A percentile compares a stretch with the other conserved stretches of the same genome.
Conservation (phyloP, 2,888 invertebrate genomes). For the Heteromurus nitidus region DNA sequence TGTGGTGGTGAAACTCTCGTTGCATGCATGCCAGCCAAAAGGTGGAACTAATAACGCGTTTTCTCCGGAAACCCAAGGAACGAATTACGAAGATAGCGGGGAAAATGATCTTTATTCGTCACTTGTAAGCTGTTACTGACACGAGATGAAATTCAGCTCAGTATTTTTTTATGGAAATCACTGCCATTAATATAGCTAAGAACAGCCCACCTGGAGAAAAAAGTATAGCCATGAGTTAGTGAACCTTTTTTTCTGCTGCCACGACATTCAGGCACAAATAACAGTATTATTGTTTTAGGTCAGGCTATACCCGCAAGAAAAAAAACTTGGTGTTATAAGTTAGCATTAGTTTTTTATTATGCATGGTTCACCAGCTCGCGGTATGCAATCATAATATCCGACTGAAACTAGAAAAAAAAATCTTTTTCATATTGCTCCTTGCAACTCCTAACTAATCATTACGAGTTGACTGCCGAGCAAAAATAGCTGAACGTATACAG, state of each 20-base stretch:
- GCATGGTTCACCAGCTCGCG: background rate
- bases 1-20: conserved; percentile 38
- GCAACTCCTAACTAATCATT: conserved; percentile 10
- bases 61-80: conserved; percentile 69
- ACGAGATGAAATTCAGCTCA: conserved; percentile 69
- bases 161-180: conserved; percentile 66
- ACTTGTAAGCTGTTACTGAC: conserved; percentile 71
- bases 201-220: conserved; percentile 41
- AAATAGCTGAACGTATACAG: background rate
- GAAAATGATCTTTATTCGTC: conserved; percentile 73
- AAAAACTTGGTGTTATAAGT: conserved; percentile 1
- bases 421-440: conserved; percentile 1
- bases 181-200: conserved; percentile 49
- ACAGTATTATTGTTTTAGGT: conserved; percentile 55
- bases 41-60: conserved; percentile 70
- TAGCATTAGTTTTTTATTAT: background rate
- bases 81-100: conserved; percentile 71
- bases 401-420: conserved; percentile 6
- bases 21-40: conserved; percentile 22
- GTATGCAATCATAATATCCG: background rate
- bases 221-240: conserved; percentile 1
- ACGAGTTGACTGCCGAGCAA: background rate
- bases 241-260: background rate
- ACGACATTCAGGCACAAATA: background rate
- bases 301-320: conserved; percentile 29